Conservation (phyloP, 2,888 invertebrate species). For the Eristalinus aeneus region DNA sequence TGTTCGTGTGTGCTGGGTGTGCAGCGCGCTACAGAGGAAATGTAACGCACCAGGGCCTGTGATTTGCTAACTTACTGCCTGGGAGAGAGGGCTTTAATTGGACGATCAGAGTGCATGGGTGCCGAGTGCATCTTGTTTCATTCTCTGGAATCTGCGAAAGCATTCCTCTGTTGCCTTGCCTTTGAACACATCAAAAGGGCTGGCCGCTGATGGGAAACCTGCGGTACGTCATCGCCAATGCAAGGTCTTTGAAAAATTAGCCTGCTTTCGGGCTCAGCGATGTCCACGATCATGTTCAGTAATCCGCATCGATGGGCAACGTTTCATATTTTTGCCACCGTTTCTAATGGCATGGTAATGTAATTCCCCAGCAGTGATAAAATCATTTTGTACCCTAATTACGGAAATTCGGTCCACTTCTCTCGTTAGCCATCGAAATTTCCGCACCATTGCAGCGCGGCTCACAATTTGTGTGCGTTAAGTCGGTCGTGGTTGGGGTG, state of each 20-base stretch:
- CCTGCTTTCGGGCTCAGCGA: neutral
- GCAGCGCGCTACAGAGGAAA: neutral
- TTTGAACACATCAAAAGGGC: neutral
- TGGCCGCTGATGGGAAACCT: neutral
- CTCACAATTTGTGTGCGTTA: conserved; percentile 28
- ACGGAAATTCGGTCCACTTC: conserved; percentile 42
- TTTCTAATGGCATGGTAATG: neutral
- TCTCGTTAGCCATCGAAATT: conserved; percentile 31
- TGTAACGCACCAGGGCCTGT: neutral
- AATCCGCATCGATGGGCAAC: neutral
- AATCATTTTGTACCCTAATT: conserved; percentile 59
- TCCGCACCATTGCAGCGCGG: conserved; percentile 30
- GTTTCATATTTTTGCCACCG: neutral
- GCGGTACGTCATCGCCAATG: no score
- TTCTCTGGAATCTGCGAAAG: no score
- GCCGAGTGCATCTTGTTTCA: no score
- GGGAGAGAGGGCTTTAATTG: no score
- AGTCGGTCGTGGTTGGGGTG: neutral
- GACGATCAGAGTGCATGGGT: no score
- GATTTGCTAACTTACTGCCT: conserved; percentile 11
- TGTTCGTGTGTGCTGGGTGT: neutral
- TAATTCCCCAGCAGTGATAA: conserved; percentile 20
- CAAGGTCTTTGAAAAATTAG: neutral
- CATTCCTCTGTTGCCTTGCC: no score
- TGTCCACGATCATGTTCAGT: neutral